Base-by-base conservation (phyloP, 2,888 invertebrate species). In the Uloborus plumipes region DNA sequence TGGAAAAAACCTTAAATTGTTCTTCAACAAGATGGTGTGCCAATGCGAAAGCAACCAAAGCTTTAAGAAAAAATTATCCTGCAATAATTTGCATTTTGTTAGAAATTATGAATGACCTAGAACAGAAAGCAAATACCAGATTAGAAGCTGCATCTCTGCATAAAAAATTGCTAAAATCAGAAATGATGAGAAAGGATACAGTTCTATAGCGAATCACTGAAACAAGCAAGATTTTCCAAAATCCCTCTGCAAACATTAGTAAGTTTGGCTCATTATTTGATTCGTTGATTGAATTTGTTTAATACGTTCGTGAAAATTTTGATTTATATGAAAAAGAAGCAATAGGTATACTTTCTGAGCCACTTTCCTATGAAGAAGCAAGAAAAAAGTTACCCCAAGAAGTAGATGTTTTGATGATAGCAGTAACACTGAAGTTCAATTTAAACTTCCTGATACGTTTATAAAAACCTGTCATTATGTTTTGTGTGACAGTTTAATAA, bases 21-120 rank as follows among this genome's bases (percentile, higher is more conserved):
- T 58, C n/a, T n/a, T 15, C 58, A 58, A 58, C 58, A 20, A 58
- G 58, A 18, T 58, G 58, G 58, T 58, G 58, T 58, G 58, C 58
- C 20, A 22, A 58, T 58, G 26, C 26, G 2, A 4, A 26, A 26
- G 26, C 26, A 26, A 26, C 26, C 4, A 26, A 58, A 13, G 13
- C 58, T 13, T 15, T 58, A 6, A 58, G 58, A 15, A 58, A 58
- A 22, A 58, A 58, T 18, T 26, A 58, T 58, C n/a, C n/a, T 20
- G 13, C 1, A 13, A 58, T 58, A 6, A 20, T n/a, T n/a, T 15
- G 13, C 13, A 58, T 22, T 13, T 6, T 58, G 13, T n/a, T 13
- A 15, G 20, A 58, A n/a, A 20, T 26, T 26, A 26, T 4, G 2
- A 20, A 15, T n/a, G 58, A 58, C 15, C n/a, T 7, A 13, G 20